Conservation (phyloP, 1,140 invertebrate genomes). For the Brachionus rubens region DNA sequence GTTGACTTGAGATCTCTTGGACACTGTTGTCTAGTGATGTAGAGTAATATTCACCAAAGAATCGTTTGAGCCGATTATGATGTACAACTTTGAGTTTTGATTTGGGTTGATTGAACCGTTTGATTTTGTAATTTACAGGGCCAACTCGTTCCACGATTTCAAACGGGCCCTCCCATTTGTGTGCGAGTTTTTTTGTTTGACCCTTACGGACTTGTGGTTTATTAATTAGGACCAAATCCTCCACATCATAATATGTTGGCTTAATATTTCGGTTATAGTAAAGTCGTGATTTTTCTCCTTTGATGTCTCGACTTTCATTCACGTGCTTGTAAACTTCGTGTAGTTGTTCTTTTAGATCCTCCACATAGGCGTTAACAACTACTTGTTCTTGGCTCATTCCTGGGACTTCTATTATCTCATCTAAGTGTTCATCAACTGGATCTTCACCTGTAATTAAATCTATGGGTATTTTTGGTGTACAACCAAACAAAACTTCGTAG, state of each 20-base stretch:
- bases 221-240: not conserved
- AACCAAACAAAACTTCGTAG: not conserved
- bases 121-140: not conserved
- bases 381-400: not conserved
- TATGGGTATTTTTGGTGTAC: not conserved
- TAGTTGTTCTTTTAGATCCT: not conserved
- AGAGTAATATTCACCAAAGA: not conserved
- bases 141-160: not conserved
- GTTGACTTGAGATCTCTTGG: not conserved
- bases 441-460: not conserved
- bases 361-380: no score
- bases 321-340: not conserved
- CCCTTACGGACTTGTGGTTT: not conserved
- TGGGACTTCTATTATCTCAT: not conserved
- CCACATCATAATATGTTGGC: not conserved
- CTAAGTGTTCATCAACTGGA: no score
- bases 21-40: not conserved
- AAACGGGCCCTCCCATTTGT: not conserved
- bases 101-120: not conserved
- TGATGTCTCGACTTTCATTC: not conserved
- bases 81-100: not conserved
- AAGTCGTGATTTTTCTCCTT: not conserved
- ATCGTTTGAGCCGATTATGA: no score
- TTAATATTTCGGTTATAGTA: not conserved
- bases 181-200: not conserved